Evolutionary conservation across 1,140 invertebrate genomes (phyloP).

Genomic region (Eriocheir sinensis): DNA sequence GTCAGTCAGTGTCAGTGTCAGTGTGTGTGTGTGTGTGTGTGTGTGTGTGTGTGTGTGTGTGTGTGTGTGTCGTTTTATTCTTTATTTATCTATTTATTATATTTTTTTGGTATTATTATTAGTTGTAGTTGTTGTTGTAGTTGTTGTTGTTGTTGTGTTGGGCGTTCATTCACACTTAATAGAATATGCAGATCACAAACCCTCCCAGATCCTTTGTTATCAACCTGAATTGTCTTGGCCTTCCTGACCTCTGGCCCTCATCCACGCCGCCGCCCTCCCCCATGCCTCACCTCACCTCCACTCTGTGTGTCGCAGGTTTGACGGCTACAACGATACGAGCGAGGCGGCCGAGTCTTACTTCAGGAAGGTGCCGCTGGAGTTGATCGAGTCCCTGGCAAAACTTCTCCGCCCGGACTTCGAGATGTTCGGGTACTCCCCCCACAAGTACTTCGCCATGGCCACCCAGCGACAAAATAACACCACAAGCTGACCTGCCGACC

Average conservation of each 20-base stretch:
- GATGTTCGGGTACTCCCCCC: slow-evolving; percentile 2
- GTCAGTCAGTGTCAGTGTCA: no score
- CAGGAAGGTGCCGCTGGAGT: neutral
- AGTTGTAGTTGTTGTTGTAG: no score
- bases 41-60: no score
- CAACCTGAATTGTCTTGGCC: neutral
- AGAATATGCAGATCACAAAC: no score
- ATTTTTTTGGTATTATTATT: neutral
- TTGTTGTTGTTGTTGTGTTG: no score
- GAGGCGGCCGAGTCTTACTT: neutral
- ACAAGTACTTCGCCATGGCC: neutral
- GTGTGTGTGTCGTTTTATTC: no score
- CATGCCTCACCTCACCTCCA: neutral
- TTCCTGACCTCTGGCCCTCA: neutral
- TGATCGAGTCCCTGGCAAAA: neutral
- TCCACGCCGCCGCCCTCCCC: neutral
- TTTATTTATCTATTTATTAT: no score
- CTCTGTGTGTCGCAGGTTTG: slow-evolving; percentile 10
- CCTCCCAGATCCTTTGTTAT: no score
- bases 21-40: no score
- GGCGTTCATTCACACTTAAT: no score
- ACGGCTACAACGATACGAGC: slow-evolving; percentile 1
- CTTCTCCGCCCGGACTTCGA: neutral
- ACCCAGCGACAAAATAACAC: neutral
- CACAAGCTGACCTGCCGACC: no score